A percentile compares a stretch with the other conserved stretches of the same genome.
Conservation (phyloP, 2,797 vertebrate species). For the Nyctalus aviator region DNA sequence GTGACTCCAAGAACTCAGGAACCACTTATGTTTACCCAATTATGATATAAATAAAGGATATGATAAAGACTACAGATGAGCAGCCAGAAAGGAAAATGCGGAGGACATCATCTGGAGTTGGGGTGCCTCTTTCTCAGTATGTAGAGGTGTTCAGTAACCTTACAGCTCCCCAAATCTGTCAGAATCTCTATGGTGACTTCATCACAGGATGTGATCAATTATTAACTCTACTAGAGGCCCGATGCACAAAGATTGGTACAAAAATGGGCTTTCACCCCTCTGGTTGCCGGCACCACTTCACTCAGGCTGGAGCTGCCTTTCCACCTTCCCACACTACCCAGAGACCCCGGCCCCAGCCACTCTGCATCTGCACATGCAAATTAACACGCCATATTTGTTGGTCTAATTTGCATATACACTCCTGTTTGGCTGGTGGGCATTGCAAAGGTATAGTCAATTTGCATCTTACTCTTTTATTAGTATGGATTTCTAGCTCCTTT, state of each 20-base stretch:
- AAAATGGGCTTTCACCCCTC: too few relatives aligned
- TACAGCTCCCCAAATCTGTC: background rate
- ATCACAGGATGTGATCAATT: background rate
- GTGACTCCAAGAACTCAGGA: background rate
- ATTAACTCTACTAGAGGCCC: background rate
- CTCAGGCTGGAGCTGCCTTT: too few relatives aligned
- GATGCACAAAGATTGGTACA: too few relatives aligned
- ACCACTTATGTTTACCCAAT: background rate
- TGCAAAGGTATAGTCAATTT: too few relatives aligned
- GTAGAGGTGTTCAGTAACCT: background rate
- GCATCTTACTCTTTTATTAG: too few relatives aligned
- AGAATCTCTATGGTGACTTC: background rate
- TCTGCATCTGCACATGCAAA: too few relatives aligned
- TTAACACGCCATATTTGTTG: too few relatives aligned
- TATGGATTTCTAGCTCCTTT: background rate
- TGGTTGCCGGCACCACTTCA: too few relatives aligned
- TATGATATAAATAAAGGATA: background rate
- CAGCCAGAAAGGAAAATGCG: background rate
- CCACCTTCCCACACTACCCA: too few relatives aligned
- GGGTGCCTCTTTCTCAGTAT: rapidly evolving
- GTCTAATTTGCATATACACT: too few relatives aligned
- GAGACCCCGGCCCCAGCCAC: too few relatives aligned
- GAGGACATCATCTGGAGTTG: background rate
- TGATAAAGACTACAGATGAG: background rate
- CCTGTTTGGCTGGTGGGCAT: too few relatives aligned